These are phyloP conservation scores for Cataglyphis cursor DNA, from an alignment of 2,888 invertebrate species.

Conservation along the genomic window DNA sequence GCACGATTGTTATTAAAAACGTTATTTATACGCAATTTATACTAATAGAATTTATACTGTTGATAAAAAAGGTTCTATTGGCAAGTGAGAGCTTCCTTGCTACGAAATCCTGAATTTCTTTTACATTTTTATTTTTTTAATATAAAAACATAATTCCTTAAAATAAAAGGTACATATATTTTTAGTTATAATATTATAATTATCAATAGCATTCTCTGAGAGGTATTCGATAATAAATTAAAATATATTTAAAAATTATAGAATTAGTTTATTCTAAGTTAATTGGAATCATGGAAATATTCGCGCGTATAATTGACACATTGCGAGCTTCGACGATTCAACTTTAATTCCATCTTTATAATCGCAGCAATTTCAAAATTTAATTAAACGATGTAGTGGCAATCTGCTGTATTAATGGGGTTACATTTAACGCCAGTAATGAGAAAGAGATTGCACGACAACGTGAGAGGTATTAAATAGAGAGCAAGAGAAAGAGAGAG, in stretches of 20 bases:
- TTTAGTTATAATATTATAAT: neutral
- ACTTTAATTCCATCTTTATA: conserved; percentile 49
- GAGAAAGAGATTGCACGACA: conserved; percentile 51
- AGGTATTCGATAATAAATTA: neutral
- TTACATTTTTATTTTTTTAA: neutral
- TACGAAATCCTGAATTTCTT: neutral
- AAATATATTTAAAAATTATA: neutral
- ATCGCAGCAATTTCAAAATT: conserved; percentile 48
- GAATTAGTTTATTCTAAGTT: conserved; percentile 25
- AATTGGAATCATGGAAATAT: conserved; percentile 46
- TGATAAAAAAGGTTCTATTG: neutral
- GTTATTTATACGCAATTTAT: neutral
- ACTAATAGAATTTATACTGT: neutral
- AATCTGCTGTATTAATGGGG: conserved; percentile 52
- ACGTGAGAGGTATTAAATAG: conserved; percentile 43
- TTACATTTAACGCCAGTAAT: conserved; percentile 51
- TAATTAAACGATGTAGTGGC: conserved; percentile 51
- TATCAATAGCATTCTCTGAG: neutral
- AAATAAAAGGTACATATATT: neutral
- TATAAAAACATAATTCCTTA: neutral
- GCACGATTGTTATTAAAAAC: neutral
- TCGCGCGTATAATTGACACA: conserved; percentile 24
- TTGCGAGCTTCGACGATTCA: conserved; percentile 10
- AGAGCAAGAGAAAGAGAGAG: neutral
- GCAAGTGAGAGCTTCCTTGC: neutral